Conservation (phyloP, 37 sponge, comb jelly and placozoan species). For the Crambe crambe region DNA sequence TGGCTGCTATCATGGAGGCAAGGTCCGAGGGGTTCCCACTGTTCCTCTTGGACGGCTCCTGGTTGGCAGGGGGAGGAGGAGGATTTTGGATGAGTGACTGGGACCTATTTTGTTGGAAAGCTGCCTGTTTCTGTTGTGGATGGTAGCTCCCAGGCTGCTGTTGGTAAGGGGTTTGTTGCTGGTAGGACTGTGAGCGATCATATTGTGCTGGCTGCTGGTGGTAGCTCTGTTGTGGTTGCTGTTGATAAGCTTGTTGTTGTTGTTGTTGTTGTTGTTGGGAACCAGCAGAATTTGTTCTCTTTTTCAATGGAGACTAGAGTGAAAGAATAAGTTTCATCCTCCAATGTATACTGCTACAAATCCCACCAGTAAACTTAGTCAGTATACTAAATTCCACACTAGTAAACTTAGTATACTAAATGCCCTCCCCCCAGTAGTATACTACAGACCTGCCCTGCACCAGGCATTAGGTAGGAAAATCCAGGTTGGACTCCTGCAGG, state of each 20-base stretch:
- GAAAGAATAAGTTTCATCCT: no score
- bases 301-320: not conserved
- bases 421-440: no score
- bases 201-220: conserved; percentile 14
- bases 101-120: not conserved
- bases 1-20: conserved; percentile 67
- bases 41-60: not conserved
- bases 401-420: no score
- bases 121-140: conserved; percentile 3
- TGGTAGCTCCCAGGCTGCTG: not conserved
- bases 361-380: no score
- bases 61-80: not conserved
- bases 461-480: conserved; percentile 13
- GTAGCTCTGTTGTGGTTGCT: not conserved
- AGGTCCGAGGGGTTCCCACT: conserved; percentile 23
- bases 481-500: not conserved
- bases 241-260: conserved; percentile 28
- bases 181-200: not conserved
- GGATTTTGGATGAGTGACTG: not conserved
- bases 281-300: not conserved
- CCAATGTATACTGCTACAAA: no score
- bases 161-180: conserved; percentile 11
- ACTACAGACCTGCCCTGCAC: no score
- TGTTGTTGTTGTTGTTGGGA: conserved; percentile 10
- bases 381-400: no score